phyloP scores from a whole-genome alignment of 2,797 vertebrate species.

The Sebastes taczanowskii region DNA sequence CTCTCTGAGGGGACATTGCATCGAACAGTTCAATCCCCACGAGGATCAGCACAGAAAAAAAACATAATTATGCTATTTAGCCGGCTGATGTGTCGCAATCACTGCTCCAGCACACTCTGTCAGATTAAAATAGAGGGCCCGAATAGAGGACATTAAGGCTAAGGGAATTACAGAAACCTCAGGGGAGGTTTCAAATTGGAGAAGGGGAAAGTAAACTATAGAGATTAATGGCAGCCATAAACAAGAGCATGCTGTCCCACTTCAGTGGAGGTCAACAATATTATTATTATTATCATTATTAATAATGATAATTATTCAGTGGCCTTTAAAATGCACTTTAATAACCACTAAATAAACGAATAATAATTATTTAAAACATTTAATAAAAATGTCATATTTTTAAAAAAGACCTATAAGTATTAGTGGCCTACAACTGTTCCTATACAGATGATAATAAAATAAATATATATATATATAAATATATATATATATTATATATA shows the following conservation, averaged over 20 bases:
- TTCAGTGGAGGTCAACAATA: constrained; percentile 67
- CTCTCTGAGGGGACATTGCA: constrained; percentile 69
- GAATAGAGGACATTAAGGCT: constrained; percentile 83
- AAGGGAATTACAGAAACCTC: constrained; percentile 83
- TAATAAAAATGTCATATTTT: background rate
- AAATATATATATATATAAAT: too few relatives aligned
- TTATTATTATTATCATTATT: constrained; percentile 44
- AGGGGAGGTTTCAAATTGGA: constrained; percentile 81
- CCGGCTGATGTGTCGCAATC: constrained; percentile 83
- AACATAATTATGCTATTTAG: constrained; percentile 85
- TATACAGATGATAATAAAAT: background rate
- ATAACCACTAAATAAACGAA: background rate
- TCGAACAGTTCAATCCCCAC: constrained; percentile 62
- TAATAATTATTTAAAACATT: background rate
- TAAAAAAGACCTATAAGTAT: background rate
- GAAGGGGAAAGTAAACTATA: constrained; percentile 82
- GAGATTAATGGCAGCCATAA: constrained; percentile 84
- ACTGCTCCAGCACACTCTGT: constrained; percentile 79
- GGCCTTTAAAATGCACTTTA: background rate
- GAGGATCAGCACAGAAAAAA: constrained; percentile 61
- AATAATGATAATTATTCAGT: constrained; percentile 1
- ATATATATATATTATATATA: too few relatives aligned
- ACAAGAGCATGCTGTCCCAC: constrained; percentile 72
- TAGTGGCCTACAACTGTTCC: background rate
- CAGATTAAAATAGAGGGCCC: constrained; percentile 83